Conservation (phyloP, 2,797 vertebrate species). For the Poeciliopsis gracilis region DNA sequence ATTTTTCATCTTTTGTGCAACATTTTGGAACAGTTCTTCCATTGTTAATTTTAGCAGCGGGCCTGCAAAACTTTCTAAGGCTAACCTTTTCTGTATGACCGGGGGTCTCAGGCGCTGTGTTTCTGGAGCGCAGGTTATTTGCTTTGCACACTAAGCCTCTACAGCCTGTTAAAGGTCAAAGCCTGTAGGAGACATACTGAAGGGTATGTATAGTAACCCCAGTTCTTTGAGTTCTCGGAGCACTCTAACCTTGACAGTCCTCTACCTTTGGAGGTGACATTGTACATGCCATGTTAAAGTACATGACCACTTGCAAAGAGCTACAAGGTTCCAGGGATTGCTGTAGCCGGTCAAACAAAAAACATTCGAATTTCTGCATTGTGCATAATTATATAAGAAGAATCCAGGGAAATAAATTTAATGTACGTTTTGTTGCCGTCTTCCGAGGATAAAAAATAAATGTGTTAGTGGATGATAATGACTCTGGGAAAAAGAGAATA, state of each 20-base stretch:
- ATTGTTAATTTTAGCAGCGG: slow-evolving; percentile 30
- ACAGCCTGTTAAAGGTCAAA: slow-evolving; percentile 40
- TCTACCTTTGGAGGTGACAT: slow-evolving; percentile 30
- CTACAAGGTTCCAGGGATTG: slow-evolving; percentile 19
- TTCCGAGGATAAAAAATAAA: slow-evolving; percentile 33
- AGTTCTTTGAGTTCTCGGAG: slow-evolving; percentile 23
- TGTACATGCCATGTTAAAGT: slow-evolving; percentile 15
- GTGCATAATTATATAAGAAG: not conserved
- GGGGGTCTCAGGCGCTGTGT: slow-evolving; percentile 16
- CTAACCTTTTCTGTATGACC: slow-evolving; percentile 26
- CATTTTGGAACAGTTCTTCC: slow-evolving; percentile 20
- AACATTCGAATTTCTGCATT: slow-evolving; percentile 26
- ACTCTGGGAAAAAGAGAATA: slow-evolving; percentile 13
- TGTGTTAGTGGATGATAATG: slow-evolving; percentile 21
- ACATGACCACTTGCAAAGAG: slow-evolving; percentile 14
- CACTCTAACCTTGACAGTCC: slow-evolving; percentile 19
- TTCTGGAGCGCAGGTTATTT: slow-evolving; percentile 26
- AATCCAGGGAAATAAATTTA: slow-evolving; percentile 24
- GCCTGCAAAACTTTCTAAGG: slow-evolving; percentile 23
- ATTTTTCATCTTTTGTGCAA: slow-evolving; percentile 12
- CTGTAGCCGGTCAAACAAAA: slow-evolving; percentile 33
- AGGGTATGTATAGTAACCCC: slow-evolving; percentile 48
- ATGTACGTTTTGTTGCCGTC: slow-evolving; percentile 19
- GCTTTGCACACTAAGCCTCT: slow-evolving; percentile 26
- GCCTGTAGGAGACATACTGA: slow-evolving; percentile 29